Base-by-base conservation (phyloP, 2,888 invertebrate species). In the Galerucella nymphaeae region DNA sequence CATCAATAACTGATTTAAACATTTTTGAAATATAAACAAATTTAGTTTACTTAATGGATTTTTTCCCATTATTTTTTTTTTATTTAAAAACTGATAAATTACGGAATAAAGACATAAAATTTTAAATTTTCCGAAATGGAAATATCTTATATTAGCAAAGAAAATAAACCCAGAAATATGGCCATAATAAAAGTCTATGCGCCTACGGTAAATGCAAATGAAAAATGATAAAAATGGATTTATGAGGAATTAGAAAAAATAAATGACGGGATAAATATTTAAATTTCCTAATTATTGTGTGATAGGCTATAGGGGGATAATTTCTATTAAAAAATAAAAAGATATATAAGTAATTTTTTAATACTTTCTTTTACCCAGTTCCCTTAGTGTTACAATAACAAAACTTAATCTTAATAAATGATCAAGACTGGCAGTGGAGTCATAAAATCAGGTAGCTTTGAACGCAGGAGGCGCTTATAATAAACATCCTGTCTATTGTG, bases 401-500 rank as follows among this genome's bases (percentile, higher is more conserved):
- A 76, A 82, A 83, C 82, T 82, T 83, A 82, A 83, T 83, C 80
- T 81, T 81, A 81, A 81, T 80, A 81, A 80, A 81, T 81, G 80
- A 81, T 80, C 79, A 80, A 77, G 78, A 75, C 78, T 77, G 77
- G 75, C 77, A 38, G 74, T 73, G 71, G 73, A 77, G 78, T 78
- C 78, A 75, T 78, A 79, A 80, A 80, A 80, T 80, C 80, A 80
- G 80, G 80, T 80, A 80, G 80, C 79, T 58, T 57, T 66, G 59
- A 71, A 66, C 71, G 70, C 66, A 70, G 70, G 70, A 72, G 76
- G 76, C 73, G 74, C 73, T 75, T 73, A 82, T 82, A 82, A 82
- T 82, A 82, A 82, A 83, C 83, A 83, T 83, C 83, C 83, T 82
- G 83, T 80, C 82, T 80, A 82, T 83, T 83, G 82, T 82, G 74